phyloP scores from a whole-genome alignment of 2,113 vertebrate genomes.

The Puntigrus tetrazona region DNA sequence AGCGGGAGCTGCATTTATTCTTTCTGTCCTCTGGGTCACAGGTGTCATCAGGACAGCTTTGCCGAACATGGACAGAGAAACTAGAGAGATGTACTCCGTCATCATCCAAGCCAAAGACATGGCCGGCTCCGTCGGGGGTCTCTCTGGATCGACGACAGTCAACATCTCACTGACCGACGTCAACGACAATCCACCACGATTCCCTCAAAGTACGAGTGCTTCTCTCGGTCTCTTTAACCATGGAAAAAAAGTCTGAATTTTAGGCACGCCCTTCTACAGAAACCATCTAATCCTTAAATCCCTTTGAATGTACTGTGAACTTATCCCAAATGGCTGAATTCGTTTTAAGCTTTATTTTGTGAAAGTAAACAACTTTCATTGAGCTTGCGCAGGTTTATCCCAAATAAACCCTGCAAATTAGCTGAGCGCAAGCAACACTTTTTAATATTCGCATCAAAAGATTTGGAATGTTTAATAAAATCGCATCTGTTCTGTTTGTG shows the following conservation, averaged over 20 bases:
- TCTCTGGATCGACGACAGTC: slow-evolving; percentile 90
- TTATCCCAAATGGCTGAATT: not conserved
- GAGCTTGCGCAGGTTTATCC: slow-evolving; percentile 7
- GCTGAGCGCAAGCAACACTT: not conserved
- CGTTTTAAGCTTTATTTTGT: not conserved
- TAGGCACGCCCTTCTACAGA: not conserved
- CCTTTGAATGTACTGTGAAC: slow-evolving; percentile 5
- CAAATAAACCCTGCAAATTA: slow-evolving; percentile 15
- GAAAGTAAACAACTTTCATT: slow-evolving; percentile 21
- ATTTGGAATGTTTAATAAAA: not conserved
- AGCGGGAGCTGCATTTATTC: not conserved
- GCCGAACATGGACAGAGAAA: slow-evolving; percentile 92
- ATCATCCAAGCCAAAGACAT: slow-evolving; percentile 98
- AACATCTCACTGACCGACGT: slow-evolving; percentile 85
- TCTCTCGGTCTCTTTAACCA: not conserved
- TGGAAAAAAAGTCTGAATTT: not conserved
- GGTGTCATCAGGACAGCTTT: slow-evolving; percentile 90
- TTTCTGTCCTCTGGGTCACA: slow-evolving; percentile 61
- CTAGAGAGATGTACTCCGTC: slow-evolving; percentile 86
- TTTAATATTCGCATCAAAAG: not conserved
- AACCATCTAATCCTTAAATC: slow-evolving; percentile 17
- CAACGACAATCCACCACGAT: slow-evolving; percentile 83
- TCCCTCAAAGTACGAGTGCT: slow-evolving; percentile 84
- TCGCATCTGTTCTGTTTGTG: not conserved
- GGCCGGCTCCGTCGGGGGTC: slow-evolving; percentile 92